Conservation (phyloP, 2,888 invertebrate genomes). For the Clostera curtula region DNA sequence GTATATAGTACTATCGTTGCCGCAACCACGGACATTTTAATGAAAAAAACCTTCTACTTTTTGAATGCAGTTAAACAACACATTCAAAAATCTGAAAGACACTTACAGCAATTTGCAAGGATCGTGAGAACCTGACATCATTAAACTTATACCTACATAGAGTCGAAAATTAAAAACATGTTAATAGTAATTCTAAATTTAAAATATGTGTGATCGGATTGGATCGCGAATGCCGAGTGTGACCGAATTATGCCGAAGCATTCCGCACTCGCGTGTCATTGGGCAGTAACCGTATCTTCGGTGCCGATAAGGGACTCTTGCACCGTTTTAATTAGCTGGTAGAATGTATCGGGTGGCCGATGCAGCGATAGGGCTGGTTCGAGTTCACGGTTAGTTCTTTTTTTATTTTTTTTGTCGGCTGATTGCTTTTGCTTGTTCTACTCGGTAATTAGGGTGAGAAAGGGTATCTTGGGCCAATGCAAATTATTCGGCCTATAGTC, state of each 20-base stretch:
- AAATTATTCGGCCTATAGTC: no score
- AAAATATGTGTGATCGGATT: conserved; percentile 25
- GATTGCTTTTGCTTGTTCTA: background rate
- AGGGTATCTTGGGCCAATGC: no score
- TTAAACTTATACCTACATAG: no score
- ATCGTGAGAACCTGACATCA: no score
- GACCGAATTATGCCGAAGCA: conserved; percentile 21
- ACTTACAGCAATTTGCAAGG: no score
- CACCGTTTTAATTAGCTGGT: conserved; percentile 70
- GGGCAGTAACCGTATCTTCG: conserved; percentile 61
- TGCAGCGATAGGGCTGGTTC: conserved; percentile 40
- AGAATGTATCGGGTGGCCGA: conserved; percentile 53
- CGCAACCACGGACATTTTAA: no score
- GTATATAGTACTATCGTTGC: no score
- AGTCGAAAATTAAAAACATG: no score
- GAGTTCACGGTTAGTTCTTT: conserved; percentile 16
- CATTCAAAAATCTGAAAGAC: no score
- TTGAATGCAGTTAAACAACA: no score
- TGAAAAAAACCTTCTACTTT: no score
- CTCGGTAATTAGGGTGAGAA: no score
- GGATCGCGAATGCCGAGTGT: conserved; percentile 17
- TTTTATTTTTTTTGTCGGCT: conserved; percentile 9
- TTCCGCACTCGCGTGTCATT: conserved; percentile 61
- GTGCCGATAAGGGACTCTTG: conserved; percentile 60
- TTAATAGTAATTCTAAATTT: conserved; percentile 15